Percentiles rank a stretch among this genome's conserved stretches.
phyloP scores from a whole-genome alignment of 2,888 invertebrate genomes.

The Polyploca ridens region DNA sequence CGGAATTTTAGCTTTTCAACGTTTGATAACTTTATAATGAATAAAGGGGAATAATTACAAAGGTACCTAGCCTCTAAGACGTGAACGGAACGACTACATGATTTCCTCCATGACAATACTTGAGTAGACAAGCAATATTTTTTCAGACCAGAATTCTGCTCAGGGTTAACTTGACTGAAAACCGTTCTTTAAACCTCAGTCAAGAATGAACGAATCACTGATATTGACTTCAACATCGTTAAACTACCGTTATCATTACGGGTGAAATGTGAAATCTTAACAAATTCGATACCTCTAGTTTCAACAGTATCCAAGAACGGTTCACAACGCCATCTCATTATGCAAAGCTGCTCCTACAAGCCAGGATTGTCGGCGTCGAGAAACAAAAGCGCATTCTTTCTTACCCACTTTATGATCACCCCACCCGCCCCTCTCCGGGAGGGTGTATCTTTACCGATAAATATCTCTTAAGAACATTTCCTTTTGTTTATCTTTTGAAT shows the following conservation, averaged over 20 bases:
- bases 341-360: slow-evolving; percentile 44
- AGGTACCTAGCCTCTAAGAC: no score
- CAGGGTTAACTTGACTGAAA: no score
- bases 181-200: no score
- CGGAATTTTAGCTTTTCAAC: no score
- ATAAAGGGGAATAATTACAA: no score
- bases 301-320: slow-evolving; percentile 3
- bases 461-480: slow-evolving; percentile 73
- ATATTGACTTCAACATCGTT: background rate
- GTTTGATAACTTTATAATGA: no score
- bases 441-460: slow-evolving; percentile 77
- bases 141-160: no score
- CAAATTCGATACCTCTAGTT: slow-evolving; percentile 3
- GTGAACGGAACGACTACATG: no score
- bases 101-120: no score
- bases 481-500: slow-evolving; percentile 76
- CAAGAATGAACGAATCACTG: no score
- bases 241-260: background rate
- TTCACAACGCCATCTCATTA: slow-evolving; percentile 44
- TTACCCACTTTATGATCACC: slow-evolving; percentile 64
- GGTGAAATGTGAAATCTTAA: slow-evolving; percentile 1
- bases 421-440: slow-evolving; percentile 40
- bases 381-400: slow-evolving; percentile 51
- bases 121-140: no score
- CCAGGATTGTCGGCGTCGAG: slow-evolving; percentile 34